Evolutionary conservation across 2,797 vertebrate genomes (phyloP).

Genomic region (Aldrovandia affinis): DNA sequence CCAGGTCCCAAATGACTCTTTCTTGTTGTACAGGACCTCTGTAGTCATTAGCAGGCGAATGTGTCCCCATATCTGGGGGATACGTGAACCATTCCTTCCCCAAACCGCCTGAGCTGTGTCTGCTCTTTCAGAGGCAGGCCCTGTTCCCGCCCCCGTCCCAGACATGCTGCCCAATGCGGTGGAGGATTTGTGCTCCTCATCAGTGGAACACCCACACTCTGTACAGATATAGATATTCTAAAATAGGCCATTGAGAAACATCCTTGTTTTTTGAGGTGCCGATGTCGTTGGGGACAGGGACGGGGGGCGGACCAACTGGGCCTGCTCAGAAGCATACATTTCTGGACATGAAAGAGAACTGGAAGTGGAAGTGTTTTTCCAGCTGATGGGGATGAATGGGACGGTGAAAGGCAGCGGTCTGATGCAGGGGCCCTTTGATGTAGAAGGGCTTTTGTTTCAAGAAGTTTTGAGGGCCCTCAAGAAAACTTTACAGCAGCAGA

Average conservation of each 20-base stretch:
- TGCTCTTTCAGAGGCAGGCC: neutral
- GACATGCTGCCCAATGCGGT: neutral
- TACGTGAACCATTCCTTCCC: neutral
- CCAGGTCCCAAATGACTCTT: no score
- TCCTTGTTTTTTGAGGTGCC: neutral
- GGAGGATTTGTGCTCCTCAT: neutral
- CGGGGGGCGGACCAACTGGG: neutral
- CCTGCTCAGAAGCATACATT: neutral
- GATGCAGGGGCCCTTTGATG: slow-evolving; percentile 70
- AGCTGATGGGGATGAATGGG: slow-evolving; percentile 25
- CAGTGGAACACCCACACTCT: neutral
- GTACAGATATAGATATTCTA: slow-evolving; percentile 5
- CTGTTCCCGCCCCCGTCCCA: neutral
- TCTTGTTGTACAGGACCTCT: neutral
- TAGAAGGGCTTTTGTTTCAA: slow-evolving; percentile 70
- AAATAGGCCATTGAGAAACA: neutral
- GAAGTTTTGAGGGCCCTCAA: slow-evolving; percentile 66
- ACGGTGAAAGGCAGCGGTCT: slow-evolving; percentile 65
- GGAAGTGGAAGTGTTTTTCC: slow-evolving; percentile 16
- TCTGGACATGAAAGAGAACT: neutral
- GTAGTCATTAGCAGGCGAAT: neutral
- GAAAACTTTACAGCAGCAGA: slow-evolving; percentile 34
- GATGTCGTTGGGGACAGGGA: neutral
- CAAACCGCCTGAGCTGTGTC: neutral
- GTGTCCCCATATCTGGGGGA: neutral